Evolutionary conservation across 2,797 vertebrate species (phyloP).

Genomic region (Micrastur ruficollis): DNA sequence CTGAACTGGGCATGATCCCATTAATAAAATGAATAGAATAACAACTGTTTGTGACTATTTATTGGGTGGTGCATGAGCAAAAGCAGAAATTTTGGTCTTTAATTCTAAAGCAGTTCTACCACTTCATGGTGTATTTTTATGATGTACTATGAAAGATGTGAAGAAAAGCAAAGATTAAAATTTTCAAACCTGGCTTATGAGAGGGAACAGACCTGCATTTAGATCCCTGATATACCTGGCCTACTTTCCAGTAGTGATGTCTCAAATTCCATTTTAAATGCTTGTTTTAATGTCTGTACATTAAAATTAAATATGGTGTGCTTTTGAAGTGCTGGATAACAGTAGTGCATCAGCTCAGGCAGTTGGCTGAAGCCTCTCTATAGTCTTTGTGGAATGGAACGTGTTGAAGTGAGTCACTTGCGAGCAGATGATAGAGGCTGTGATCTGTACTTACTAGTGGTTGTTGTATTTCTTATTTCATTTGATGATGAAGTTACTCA

Average conservation of each 20-base stretch:
- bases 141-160: rapidly evolving
- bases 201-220: not conserved
- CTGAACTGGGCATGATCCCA: not conserved
- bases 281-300: not conserved
- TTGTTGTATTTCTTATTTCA: not conserved
- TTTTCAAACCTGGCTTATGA: not conserved
- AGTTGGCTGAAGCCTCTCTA: not conserved
- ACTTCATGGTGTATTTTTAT: not conserved
- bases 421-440: not conserved
- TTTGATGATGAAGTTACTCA: not conserved
- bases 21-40: not conserved
- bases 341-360: not conserved
- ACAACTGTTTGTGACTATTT: not conserved
- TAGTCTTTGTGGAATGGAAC: not conserved
- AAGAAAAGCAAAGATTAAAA: not conserved
- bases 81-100: not conserved
- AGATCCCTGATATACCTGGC: not conserved
- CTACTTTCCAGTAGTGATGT: not conserved
- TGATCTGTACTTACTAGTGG: not conserved
- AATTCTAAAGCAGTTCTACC: not conserved
- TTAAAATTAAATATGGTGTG: not conserved
- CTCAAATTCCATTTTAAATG: not conserved
- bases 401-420: not conserved
- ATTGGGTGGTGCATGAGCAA: not conserved
- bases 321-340: not conserved